phyloP scores from a whole-genome alignment of 2,888 invertebrate genomes.

The Parnassius smintheus region DNA sequence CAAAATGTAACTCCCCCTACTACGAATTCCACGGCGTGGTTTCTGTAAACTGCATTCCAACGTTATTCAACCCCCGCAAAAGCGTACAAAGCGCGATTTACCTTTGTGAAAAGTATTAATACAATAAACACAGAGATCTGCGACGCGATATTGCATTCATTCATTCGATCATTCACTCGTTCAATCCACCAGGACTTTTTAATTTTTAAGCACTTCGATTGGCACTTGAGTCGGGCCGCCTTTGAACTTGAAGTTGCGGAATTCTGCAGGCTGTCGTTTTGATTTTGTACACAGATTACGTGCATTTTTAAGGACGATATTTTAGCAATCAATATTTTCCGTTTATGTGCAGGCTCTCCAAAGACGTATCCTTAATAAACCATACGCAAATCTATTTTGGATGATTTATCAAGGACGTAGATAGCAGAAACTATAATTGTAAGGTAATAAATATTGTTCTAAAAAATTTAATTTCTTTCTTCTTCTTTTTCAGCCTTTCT shows the following conservation, averaged over 20 bases:
- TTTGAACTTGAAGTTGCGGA: constrained; percentile 56
- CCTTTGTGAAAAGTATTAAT: constrained; percentile 63
- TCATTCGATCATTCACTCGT: constrained; percentile 56
- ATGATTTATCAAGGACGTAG: no score
- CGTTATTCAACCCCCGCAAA: constrained; percentile 58
- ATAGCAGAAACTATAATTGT: no score
- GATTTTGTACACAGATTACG: constrained; percentile 45
- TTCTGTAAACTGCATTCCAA: constrained; percentile 45
- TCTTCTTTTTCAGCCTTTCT: no score
- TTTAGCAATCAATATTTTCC: constrained; percentile 34
- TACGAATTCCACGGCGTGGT: constrained; percentile 38
- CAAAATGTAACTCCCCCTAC: constrained; percentile 34
- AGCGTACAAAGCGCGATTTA: constrained; percentile 52
- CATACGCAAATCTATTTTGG: no score
- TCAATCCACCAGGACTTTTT: constrained; percentile 50
- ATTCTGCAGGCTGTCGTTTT: constrained; percentile 36
- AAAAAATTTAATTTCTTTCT: no score
- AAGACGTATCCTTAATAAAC: neutral
- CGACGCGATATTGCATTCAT: constrained; percentile 62
- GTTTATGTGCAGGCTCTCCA: neutral
- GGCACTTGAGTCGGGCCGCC: constrained; percentile 68
- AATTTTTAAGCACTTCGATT: constrained; percentile 66
- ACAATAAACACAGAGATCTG: constrained; percentile 73
- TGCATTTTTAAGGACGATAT: constrained; percentile 28
- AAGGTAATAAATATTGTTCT: no score